phyloP scores from a whole-genome alignment of 2,888 invertebrate species.

The Thereva nobilitata region DNA sequence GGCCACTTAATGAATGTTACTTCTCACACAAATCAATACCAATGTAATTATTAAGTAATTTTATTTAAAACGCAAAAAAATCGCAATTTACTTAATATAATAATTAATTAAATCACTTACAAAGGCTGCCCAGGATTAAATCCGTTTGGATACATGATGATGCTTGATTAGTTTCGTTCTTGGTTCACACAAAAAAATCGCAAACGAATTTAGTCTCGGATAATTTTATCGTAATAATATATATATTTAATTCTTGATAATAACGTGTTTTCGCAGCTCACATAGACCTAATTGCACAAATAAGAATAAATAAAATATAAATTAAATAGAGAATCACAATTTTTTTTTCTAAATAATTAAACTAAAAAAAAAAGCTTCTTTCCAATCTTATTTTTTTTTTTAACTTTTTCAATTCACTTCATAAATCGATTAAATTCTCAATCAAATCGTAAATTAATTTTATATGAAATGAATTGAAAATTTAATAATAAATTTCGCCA shows the following conservation, averaged over 20 bases:
- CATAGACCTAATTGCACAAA: slow-evolving; percentile 13
- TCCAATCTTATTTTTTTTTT: too few relatives aligned
- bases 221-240: too few relatives aligned
- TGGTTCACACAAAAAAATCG: neutral
- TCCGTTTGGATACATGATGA: slow-evolving; percentile 33
- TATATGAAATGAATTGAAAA: neutral
- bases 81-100: too few relatives aligned
- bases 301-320: neutral
- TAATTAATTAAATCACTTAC: slow-evolving; percentile 25
- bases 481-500: neutral
- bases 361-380: too few relatives aligned
- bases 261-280: slow-evolving; percentile 10
- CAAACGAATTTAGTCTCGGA: neutral
- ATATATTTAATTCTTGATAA: too few relatives aligned
- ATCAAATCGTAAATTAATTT: neutral
- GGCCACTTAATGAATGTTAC: neutral
- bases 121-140: slow-evolving; percentile 37
- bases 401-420: too few relatives aligned
- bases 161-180: neutral
- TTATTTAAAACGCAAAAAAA: too few relatives aligned
- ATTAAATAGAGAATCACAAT: neutral
- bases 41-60: too few relatives aligned
- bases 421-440: neutral
- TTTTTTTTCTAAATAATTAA: neutral
- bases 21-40: neutral